Evolutionary conservation across 2,888 invertebrate genomes (phyloP).

Genomic region (Agrotis clavis): DNA sequence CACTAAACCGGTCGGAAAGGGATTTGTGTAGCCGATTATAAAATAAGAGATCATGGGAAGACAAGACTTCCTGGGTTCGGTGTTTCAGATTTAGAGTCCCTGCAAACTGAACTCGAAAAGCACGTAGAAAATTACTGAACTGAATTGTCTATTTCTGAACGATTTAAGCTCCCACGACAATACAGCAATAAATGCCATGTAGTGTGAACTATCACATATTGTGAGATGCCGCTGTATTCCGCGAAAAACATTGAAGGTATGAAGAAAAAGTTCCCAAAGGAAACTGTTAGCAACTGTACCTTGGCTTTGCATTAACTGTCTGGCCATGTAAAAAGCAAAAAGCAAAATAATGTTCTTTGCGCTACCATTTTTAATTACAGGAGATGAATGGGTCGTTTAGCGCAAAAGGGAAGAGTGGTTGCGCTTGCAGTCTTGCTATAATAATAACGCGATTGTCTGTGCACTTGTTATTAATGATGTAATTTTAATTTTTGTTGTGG

Average conservation of each 20-base stretch:
- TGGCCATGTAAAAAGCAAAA: slow-evolving; percentile 47
- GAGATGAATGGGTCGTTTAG: slow-evolving; percentile 54
- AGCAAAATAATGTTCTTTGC: slow-evolving; percentile 44
- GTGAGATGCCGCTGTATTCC: slow-evolving; percentile 50
- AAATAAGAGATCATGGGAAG: background rate
- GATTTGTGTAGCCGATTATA: background rate
- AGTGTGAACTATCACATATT: slow-evolving; percentile 62
- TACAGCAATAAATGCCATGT: slow-evolving; percentile 55
- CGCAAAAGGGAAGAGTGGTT: slow-evolving; percentile 32
- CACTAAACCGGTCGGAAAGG: background rate
- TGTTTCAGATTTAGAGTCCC: too few relatives aligned
- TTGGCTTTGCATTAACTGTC: slow-evolving; percentile 35
- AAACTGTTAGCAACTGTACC: slow-evolving; percentile 57
- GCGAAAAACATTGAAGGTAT: slow-evolving; percentile 49
- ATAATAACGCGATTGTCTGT: slow-evolving; percentile 41
- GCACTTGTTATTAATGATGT: slow-evolving; percentile 32
- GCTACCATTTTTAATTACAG: slow-evolving; percentile 58
- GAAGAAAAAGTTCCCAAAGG: slow-evolving; percentile 50
- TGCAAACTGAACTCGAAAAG: background rate
- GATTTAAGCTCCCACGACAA: slow-evolving; percentile 53
- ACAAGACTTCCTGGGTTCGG: background rate
- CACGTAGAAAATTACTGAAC: slow-evolving; percentile 13
- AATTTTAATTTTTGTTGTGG: slow-evolving; percentile 13
- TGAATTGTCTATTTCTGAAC: slow-evolving; percentile 34
- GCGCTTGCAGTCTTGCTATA: slow-evolving; percentile 35